Evolutionary conservation across 2,113 vertebrate species (phyloP), one percentile per base, ranked within the genome.

Genomic region (Cephalopterus ornatus): DNA sequence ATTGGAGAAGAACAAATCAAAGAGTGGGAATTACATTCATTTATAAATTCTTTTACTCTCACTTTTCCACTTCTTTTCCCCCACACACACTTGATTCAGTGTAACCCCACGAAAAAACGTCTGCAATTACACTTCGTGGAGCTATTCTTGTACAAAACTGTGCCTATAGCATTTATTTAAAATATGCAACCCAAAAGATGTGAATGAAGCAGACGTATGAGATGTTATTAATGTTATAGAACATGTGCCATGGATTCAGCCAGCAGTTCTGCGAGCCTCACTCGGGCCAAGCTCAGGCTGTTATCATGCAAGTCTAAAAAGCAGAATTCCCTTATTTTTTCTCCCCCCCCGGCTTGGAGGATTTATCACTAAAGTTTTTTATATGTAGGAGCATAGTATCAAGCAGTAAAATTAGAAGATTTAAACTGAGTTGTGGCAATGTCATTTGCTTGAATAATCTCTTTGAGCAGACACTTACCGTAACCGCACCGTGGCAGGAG

Each of bases 361-460:
- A n/a, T 35, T 96, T 32, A 63, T 47, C 77, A 70, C 27, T 72
- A 3, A 35, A 55, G 39, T 68, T 50, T n/a, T 58, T 63, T 68
- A 59, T 30, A 32, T 28, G 9, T 76, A 88, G 59, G 65, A 83
- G n/a, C 56, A n/a, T 17, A 52, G 89, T 68, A 89, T 53, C 37
- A 86, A 94, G 46, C 12, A 83, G n/a, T 37, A 72, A 92, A 67
- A 58, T 83, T 15, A 32, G 3, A 70, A 88, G 23, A 82, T 67
- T 92, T 84, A 89, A 91, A 84, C 12, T 12, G 7, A 91, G 50
- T 78, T 90, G 59, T 55, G 94, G 50, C 30, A 44, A 8, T 65
- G 35, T 77, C 20, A 9, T 93, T 93, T 92, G 33, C 42, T 46
- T 67, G 58, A 96, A 89, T 84, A 93, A 94, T 56, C 33, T 56